Base-by-base conservation (phyloP, 2,888 invertebrate genomes). In the Drosophila anomalata region DNA sequence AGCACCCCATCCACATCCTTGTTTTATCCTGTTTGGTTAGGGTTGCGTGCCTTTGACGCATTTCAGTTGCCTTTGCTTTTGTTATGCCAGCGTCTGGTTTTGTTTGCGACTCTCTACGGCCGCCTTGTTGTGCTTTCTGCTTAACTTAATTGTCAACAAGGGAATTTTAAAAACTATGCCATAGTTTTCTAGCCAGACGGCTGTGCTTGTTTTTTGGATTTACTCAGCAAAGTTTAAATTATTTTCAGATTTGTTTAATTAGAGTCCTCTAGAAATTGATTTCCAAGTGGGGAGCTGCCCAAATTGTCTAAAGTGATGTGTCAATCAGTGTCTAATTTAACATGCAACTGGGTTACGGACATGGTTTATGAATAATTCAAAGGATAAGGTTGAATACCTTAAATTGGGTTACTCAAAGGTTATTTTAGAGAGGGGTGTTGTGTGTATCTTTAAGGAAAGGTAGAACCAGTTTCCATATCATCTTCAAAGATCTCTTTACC, bases 141-240 rank as follows among this genome's bases (percentile, higher is more conserved):
- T 83, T 71, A 80, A 88, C 88, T 88, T 84, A 84, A 84, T 84
- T 84, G 88, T 83, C 87, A 87, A 86, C 88, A 86, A 73, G 84
- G 84, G 84, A 88, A 84, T 84, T 88, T 83, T 83, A 79, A 67
- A 78, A 75, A 70, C 83, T 73, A 66, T 57, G 68, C 72, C 72
- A 75, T 82, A 82, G 82, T 82, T 82, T 42, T 41, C 17, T 9
- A 41, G 8, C 41, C 41, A n/a, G 41, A 8, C 41, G 3, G 12
- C 4, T 41, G 1, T 41, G 63, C 61, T 76, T 79, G 66, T 79
- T 77, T 75, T 73, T 75, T 71, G 75, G 77, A 78, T 77, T 86
- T 88, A 70, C 69, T 71, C 73, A 56, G 70, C 73, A 76, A 86
- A 85, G 73, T 85, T 84, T 85, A 87, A 88, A 89, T 88, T 89